Evolutionary conservation across 2,888 invertebrate genomes (phyloP).

Genomic region (Thymelicus lineola): DNA sequence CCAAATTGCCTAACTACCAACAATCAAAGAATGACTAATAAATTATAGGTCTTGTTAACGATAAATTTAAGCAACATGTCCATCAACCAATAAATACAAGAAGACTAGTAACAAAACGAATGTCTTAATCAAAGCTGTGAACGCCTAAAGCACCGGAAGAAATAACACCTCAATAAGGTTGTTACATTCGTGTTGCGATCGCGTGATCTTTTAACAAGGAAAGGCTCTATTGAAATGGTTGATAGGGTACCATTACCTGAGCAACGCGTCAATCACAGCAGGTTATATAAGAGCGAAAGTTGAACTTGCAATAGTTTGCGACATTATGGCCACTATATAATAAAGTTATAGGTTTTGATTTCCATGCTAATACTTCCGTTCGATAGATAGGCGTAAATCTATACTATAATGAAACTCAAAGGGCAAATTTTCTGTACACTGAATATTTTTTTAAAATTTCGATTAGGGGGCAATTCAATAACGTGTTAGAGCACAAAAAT

Average conservation of each 20-base stretch:
- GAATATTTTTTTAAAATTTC: too few relatives aligned
- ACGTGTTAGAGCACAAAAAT: too few relatives aligned
- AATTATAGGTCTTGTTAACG: too few relatives aligned
- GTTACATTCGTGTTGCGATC: slow-evolving; percentile 66
- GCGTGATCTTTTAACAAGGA: slow-evolving; percentile 70
- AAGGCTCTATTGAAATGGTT: slow-evolving; percentile 68
- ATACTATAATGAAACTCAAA: too few relatives aligned
- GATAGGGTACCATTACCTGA: slow-evolving; percentile 69
- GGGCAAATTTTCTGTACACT: too few relatives aligned
- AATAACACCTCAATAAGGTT: slow-evolving; percentile 51
- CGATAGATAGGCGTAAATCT: too few relatives aligned
- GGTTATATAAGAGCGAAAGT: slow-evolving; percentile 72
- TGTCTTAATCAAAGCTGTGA: neutral
- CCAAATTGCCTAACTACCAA: neutral
- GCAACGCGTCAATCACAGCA: slow-evolving; percentile 71
- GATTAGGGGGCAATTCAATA: too few relatives aligned
- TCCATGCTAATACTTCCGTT: neutral
- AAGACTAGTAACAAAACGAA: neutral
- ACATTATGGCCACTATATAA: slow-evolving; percentile 26
- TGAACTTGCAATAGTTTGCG: slow-evolving; percentile 40
- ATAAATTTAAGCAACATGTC: too few relatives aligned
- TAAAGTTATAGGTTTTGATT: slow-evolving; percentile 12
- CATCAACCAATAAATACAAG: neutral
- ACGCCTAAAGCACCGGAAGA: slow-evolving; percentile 24
- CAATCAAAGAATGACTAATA: neutral